These are phyloP conservation scores for Formica aserva DNA, from an alignment of 2,888 invertebrate species.

Conservation along the genomic window DNA sequence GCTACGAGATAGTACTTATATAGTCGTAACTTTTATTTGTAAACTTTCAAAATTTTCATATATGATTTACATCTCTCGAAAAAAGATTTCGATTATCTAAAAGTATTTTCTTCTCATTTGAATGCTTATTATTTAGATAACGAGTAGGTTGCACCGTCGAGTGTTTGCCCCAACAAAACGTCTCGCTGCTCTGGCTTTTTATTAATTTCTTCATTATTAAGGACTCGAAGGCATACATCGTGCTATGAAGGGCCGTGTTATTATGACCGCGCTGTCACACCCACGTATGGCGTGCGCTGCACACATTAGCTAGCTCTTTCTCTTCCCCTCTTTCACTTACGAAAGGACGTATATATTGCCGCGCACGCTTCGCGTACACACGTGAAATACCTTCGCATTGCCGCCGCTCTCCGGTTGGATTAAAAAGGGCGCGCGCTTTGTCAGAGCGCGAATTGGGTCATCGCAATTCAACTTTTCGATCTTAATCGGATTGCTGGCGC, in stretches of 20 bases:
- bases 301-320: slow-evolving; percentile 72
- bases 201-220: slow-evolving; percentile 69
- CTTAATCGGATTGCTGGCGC: slow-evolving; percentile 53
- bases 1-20: neutral
- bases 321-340: slow-evolving; percentile 57
- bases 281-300: slow-evolving; percentile 82
- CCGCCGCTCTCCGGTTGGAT: slow-evolving; percentile 62
- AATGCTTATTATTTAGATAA: slow-evolving; percentile 5
- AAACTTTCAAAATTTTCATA: neutral
- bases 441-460: slow-evolving; percentile 71
- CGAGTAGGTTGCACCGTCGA: slow-evolving; percentile 26
- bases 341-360: slow-evolving; percentile 56
- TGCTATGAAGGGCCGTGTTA: slow-evolving; percentile 43
- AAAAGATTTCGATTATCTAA: slow-evolving; percentile 1
- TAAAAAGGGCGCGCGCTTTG: slow-evolving; percentile 63
- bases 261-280: slow-evolving; percentile 73
- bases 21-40: neutral
- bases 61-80: neutral
- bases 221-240: slow-evolving; percentile 27
- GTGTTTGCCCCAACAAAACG: slow-evolving; percentile 47
- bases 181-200: slow-evolving; percentile 58
- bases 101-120: neutral
- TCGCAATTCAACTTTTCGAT: slow-evolving; percentile 58
- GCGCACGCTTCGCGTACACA: slow-evolving; percentile 34
- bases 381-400: slow-evolving; percentile 62